Base-by-base conservation (phyloP, 2,797 vertebrate species). In the Rallus crepitans region DNA sequence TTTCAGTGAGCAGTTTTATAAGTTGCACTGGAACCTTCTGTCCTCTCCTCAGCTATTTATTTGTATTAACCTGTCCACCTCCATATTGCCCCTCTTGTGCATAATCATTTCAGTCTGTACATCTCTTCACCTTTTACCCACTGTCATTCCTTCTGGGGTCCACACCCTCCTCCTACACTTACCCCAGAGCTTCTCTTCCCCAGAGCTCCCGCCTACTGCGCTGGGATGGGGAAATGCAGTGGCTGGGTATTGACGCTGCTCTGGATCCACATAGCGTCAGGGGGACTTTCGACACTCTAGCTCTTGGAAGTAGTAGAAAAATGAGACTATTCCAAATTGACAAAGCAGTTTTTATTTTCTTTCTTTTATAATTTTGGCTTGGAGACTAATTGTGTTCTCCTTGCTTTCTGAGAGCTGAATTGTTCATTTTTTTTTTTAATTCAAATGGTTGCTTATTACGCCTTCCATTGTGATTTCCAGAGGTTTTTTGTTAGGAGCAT, bases 101-200 rank as follows among this genome's bases (percentile, higher is more conserved):
- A 28, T 71, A 66, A 77, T 39, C 20, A 25, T n/a, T 50, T 59
- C 48, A 64, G 28, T 24, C 55, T 72, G 81, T 39, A 6, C 31
- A 15, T 23, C 1, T 37, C 76, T 75, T 94, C 84, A 81, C 94
- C 85, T 96, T 72, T 86, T 28, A 35, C 90, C 60, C 3, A 61
- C 61, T 87, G 33, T 17, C 7, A 12, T 73, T 53, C 61, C 81
- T 80, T 20, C 52, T 70, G 72, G 82, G 78, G 66, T 82, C 28
- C 90, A 89, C 91, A 82, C 93, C 88, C 87, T 97, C 91, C 90
- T 97, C 89, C 89, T 65, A 75, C 95, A 27, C 61, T 27, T 40
- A 53, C 45, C 83, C 52, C 42, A 57, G 73, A 56, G 48, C 59
- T 53, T 64, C 40, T 30, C 39, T 75, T 71, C 42, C 53, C 71